These are phyloP conservation scores for Lucilia cuprina DNA, from an alignment of 1,140 invertebrate genomes.

Conservation along the genomic window DNA sequence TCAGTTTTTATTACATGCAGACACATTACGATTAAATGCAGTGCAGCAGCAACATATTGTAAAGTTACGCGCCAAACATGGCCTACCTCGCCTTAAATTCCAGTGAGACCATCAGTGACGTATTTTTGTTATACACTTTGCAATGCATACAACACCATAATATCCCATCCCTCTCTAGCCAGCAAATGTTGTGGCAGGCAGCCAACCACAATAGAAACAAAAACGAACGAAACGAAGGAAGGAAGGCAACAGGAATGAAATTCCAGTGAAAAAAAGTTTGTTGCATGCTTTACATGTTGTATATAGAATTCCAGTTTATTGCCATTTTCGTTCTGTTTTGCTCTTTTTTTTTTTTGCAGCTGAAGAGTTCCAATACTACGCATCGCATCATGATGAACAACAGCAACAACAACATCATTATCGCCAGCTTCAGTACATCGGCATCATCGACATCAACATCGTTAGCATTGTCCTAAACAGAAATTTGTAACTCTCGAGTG, in stretches of 20 bases:
- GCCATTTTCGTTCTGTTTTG: background rate
- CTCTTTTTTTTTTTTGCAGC: background rate
- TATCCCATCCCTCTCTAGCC: too few species aligned
- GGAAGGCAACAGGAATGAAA: background rate
- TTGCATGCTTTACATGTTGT: constrained; percentile 22
- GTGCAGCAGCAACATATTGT: background rate
- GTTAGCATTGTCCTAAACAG: constrained; percentile 6
- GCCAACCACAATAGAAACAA: background rate
- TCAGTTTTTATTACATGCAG: background rate
- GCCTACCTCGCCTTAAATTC: constrained; percentile 31
- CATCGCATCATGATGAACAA: background rate
- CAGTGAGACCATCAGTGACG: constrained; percentile 31
- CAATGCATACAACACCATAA: background rate
- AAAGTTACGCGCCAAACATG: constrained; percentile 34
- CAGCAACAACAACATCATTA: background rate
- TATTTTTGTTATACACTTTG: background rate
- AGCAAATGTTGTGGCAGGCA: background rate
- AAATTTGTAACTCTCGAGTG: background rate
- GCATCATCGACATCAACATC: background rate
- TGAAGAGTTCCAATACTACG: constrained; percentile 9
- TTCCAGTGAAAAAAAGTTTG: constrained; percentile 22
- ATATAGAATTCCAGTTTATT: background rate
- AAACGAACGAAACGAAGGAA: background rate
- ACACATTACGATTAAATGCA: background rate
- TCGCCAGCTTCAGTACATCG: background rate